Evolutionary conservation across 1,140 invertebrate species (phyloP), one percentile per base, ranked within the genome.

Genomic region (Drosophila baimaii): DNA sequence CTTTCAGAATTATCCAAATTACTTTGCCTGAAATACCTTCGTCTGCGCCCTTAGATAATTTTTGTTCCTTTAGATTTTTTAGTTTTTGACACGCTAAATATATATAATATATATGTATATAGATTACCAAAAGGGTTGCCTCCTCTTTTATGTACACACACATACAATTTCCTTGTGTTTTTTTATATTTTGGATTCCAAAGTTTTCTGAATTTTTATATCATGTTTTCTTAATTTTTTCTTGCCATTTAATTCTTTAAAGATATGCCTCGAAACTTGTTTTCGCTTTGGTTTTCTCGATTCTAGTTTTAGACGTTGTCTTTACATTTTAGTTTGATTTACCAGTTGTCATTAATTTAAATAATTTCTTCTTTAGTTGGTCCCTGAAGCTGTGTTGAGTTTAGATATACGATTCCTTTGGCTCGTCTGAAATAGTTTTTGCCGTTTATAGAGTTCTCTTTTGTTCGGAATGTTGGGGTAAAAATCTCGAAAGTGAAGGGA

Each of bases 341-440:
- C 59, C 77, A 80, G 77, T 80, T 52, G 44, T 71, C 49, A 39
- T 65, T 55, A 41, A 39, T 77, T 75, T 73, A 69, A 81, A 77
- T 75, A 68, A 68, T 85, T 84, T 83, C 65, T 83, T 44, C 70
- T 77, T 66, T 63, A 49, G 73, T 88, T 89, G 84, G 84, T 89
- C 84, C 84, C 84, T 89, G 84, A 89, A 89, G 84, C 84, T 88
- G 83, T 86, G 76, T 88, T 88, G 84, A 83, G 84, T 89, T 89
- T 77, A 81, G 77, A 81, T 84, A 72, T 81, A 76, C 63, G 80
- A 89, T 79, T 77, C 68, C 72, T 77, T 89, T 81, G 57, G 64
- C 63, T 77, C 62, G 66, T 61, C 70, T 51, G 49, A 71, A 51
- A 21, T 85, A 82, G 82, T 81, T 79, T 68, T 56, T 64, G 68